Evolutionary conservation across 2,888 invertebrate genomes (phyloP).

Genomic region (Latrodectus elegans): DNA sequence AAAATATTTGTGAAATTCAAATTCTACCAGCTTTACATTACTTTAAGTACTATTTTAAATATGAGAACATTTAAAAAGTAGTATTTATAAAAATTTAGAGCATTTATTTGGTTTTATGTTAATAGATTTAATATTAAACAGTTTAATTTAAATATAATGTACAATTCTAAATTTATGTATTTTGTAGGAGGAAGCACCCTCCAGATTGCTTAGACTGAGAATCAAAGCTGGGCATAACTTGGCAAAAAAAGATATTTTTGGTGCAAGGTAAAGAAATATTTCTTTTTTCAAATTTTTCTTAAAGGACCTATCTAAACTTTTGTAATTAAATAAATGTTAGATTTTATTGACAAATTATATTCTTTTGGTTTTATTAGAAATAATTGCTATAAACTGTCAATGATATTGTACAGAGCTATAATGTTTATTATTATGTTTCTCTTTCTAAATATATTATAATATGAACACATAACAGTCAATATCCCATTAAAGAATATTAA

Average conservation of each 20-base stretch:
- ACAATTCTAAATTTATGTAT: not conserved
- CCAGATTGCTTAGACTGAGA: slow-evolving; percentile 84
- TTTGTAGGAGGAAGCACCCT: slow-evolving; percentile 63
- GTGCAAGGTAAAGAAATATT: slow-evolving; percentile 85
- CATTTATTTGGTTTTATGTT: too few relatives aligned
- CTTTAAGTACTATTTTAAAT: too few relatives aligned
- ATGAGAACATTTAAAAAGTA: too few relatives aligned
- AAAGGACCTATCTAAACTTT: not conserved
- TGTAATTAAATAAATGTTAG: not conserved
- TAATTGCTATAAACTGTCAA: not conserved
- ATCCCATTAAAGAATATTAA: too few relatives aligned
- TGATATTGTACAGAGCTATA: too few relatives aligned
- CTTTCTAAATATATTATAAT: not conserved
- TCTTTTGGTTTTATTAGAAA: too few relatives aligned
- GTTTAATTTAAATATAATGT: too few relatives aligned
- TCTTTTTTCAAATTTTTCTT: not conserved
- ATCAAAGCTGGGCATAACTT: slow-evolving; percentile 91
- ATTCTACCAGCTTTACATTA: too few relatives aligned
- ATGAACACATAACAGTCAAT: too few relatives aligned
- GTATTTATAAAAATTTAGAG: too few relatives aligned
- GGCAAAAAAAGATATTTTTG: slow-evolving; percentile 99
- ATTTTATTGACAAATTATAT: not conserved
- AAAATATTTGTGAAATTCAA: too few relatives aligned
- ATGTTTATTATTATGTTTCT: not conserved
- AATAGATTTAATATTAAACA: too few relatives aligned